Percentiles rank a stretch among this genome's conserved stretches.
Evolutionary conservation across 2,113 vertebrate genomes (phyloP).

Genomic region (Thamnaconus septentrionalis): DNA sequence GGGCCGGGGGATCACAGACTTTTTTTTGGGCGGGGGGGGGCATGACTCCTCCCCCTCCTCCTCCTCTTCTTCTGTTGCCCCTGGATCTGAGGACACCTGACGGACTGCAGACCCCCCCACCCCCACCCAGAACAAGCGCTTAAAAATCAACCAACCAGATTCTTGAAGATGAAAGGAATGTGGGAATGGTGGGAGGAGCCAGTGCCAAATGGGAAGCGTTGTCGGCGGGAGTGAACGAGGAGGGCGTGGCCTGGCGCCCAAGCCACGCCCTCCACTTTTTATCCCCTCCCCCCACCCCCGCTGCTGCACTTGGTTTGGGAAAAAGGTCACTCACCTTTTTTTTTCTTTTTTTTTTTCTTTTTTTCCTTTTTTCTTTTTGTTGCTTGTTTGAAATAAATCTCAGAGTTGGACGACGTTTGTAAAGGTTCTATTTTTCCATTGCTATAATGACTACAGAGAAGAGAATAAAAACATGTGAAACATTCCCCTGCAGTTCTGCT

Average conservation of each 20-base stretch:
- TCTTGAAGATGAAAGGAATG: conserved; percentile 8
- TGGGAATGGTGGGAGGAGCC: conserved; percentile 45
- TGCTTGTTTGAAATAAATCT: conserved; percentile 65
- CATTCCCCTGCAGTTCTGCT: conserved; percentile 86
- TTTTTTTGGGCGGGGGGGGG: neutral
- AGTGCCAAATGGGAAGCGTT: conserved; percentile 85
- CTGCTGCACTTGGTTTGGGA: conserved; percentile 80
- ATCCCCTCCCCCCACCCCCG: conserved; percentile 70
- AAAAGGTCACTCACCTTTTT: conserved; percentile 65
- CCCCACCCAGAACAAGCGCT: neutral
- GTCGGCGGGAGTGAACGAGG: too few species aligned
- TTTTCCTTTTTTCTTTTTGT: neutral
- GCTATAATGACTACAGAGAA: conserved; percentile 72
- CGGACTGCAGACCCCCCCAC: neutral
- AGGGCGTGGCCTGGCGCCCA: too few species aligned
- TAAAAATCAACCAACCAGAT: neutral
- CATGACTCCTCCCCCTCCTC: neutral
- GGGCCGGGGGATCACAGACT: neutral
- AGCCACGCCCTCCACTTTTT: conserved; percentile 69
- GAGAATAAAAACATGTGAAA: conserved; percentile 91
- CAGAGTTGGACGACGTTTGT: conserved; percentile 87
- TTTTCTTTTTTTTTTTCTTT: neutral
- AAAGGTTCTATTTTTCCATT: conserved; percentile 99
- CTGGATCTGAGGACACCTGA: too few species aligned
- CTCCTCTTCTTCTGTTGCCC: neutral